Evolutionary conservation across 2,113 vertebrate species (phyloP), one percentile per base, ranked within the genome.

Genomic region (Perca schrenkii): DNA sequence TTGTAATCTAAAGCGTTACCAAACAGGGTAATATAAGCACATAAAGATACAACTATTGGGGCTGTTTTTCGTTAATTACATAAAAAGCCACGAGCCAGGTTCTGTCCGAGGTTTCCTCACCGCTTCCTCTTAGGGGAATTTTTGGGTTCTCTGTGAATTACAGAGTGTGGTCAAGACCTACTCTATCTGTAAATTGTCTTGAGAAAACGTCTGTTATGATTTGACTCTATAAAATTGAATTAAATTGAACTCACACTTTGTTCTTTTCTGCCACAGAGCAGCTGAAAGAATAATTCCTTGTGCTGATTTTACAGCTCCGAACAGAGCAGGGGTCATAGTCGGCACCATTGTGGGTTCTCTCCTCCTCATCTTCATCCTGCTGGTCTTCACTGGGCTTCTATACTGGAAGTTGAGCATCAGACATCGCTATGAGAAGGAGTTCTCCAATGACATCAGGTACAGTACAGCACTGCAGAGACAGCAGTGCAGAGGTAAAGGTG

Each of bases 381-480:
- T 95, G 17, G 17, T 96, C 67, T 91, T 95, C 88, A 75, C 95
- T 65, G 95, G 82, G 84, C 84, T 96, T 36, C 80, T 96, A 31
- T 60, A 91, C 84, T 95, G 95, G 92, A 95, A 95, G 81, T 79
- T 95, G 17, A 81, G 79, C 53, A 87, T 66, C 85, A 91, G 92
- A 54, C 8, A 4, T 10, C 49, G n/a, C 16, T 86, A 86, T n/a
- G 88, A 95, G 47, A 93, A 95, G 77, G 96, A 97, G 84, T 72
- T 95, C 84, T 94, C 95, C 86, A 96, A 95, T 31, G 96, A 97
- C 31, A 96, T 97, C 93, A 94, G 95, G 95, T 96, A 94, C 25
- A 1, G 49, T 19, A 2, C 12, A 8, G 43, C 36, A 3, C 47
- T 19, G 21, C 56, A 54, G 43, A 75, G 21, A 64, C 49, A 77